Percentiles rank a stretch among this genome's conserved stretches.
Evolutionary conservation across 1,140 invertebrate species (phyloP).

Genomic region (Diabrotica undecimpunctata): DNA sequence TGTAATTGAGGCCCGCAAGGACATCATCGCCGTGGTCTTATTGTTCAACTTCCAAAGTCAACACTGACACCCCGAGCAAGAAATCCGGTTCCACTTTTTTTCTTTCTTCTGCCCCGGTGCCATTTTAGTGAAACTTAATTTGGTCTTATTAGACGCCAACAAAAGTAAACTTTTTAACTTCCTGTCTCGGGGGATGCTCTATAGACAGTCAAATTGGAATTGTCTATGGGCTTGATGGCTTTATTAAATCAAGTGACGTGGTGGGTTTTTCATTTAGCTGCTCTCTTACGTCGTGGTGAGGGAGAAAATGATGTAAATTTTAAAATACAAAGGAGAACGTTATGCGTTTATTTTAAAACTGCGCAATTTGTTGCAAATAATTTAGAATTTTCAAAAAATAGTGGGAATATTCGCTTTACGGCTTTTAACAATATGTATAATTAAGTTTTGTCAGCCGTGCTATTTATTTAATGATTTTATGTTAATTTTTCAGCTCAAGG

Average conservation of each 20-base stretch:
- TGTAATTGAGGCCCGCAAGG: conserved; percentile 21
- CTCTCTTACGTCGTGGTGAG: not conserved
- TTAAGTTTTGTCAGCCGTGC: too few relatives aligned
- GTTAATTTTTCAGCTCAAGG: too few relatives aligned
- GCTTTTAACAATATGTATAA: too few relatives aligned
- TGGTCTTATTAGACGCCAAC: conserved; percentile 13
- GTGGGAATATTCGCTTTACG: too few relatives aligned
- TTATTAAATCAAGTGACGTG: conserved; percentile 19
- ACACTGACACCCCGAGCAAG: conserved; percentile 19
- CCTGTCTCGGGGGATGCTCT: conserved; percentile 9
- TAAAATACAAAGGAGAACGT: not conserved
- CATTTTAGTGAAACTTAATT: conserved; percentile 22
- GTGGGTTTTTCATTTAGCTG: conserved; percentile 9
- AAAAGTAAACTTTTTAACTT: conserved; percentile 22
- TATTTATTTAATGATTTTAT: too few relatives aligned
- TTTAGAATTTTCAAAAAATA: too few relatives aligned
- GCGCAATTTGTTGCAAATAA: too few relatives aligned
- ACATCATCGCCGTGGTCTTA: conserved; percentile 8
- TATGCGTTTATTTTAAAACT: too few relatives aligned
- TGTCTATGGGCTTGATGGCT: conserved; percentile 16
- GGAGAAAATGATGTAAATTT: not conserved
- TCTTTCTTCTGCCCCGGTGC: conserved; percentile 3
- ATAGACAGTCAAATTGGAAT: conserved; percentile 22
- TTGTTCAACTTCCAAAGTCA: conserved; percentile 16
- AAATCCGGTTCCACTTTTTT: conserved; percentile 14